These are phyloP conservation scores for Clitarchus hookeri DNA, from an alignment of 2,888 invertebrate species.

Conservation along the genomic window DNA sequence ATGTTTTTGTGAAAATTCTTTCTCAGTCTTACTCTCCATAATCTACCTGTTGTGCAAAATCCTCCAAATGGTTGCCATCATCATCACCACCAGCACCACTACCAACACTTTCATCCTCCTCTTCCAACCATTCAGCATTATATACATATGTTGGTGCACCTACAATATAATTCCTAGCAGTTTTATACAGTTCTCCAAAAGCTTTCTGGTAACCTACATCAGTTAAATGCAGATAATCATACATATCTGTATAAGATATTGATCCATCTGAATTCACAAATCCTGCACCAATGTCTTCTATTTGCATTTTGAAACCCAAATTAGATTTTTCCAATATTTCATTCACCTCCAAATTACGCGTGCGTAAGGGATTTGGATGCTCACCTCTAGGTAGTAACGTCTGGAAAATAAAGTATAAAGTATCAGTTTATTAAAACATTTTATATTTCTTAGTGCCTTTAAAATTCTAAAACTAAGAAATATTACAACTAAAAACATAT, in stretches of 20 bases:
- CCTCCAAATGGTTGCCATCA: neutral
- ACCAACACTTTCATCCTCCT: neutral
- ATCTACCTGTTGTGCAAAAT: neutral
- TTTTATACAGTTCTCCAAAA: constrained; percentile 82
- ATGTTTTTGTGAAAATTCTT: neutral
- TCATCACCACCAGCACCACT: neutral
- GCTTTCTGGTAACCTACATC: constrained; percentile 85
- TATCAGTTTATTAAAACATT: neutral
- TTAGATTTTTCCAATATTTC: constrained; percentile 64
- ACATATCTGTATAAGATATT: constrained; percentile 89
- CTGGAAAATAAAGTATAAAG: constrained; percentile 62
- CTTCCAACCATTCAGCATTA: neutral
- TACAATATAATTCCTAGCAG: neutral
- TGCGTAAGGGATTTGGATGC: constrained; percentile 78
- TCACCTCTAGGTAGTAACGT: constrained; percentile 87
- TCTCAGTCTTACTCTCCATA: neutral
- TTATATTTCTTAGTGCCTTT: too few species aligned
- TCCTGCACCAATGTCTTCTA: constrained; percentile 78
- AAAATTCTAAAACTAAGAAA: too few species aligned
- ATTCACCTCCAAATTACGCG: constrained; percentile 78
- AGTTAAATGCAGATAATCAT: constrained; percentile 87
- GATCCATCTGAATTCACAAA: constrained; percentile 77
- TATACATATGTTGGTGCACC: neutral
- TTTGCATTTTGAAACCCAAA: constrained; percentile 72
- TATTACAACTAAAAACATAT: too few species aligned